A percentile compares a stretch with the other conserved stretches of the same genome.
phyloP scores from a whole-genome alignment of 2,888 invertebrate genomes.

The Xylota sylvarum region DNA sequence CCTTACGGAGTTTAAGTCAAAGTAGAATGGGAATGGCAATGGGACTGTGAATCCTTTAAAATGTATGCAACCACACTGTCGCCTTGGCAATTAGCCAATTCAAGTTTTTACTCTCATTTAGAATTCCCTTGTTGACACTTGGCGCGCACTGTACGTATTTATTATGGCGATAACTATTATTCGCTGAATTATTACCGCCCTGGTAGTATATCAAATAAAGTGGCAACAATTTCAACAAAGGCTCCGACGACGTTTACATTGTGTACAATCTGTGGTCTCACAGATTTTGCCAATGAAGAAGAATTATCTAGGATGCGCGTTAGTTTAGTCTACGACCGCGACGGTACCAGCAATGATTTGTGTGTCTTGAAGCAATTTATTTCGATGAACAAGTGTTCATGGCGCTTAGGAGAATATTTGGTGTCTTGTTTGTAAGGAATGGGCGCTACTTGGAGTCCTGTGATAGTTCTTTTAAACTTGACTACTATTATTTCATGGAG shows the following conservation, averaged over 20 bases:
- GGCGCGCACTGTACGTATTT: slow-evolving; percentile 62
- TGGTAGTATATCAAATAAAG: slow-evolving; percentile 73
- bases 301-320: slow-evolving; percentile 29
- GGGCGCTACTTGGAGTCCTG: not conserved
- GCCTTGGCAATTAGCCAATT: slow-evolving; percentile 73
- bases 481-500: too few relatives aligned
- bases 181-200: slow-evolving; percentile 71
- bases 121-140: slow-evolving; percentile 64
- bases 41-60: too few relatives aligned
- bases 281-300: slow-evolving; percentile 42
- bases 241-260: slow-evolving; percentile 6
- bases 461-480: not conserved
- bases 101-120: slow-evolving; percentile 51
- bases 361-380: slow-evolving; percentile 55
- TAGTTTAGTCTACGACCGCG: slow-evolving; percentile 6
- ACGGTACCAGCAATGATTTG: slow-evolving; percentile 56
- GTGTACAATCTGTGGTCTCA: slow-evolving; percentile 57
- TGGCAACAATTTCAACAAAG: slow-evolving; percentile 50
- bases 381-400: slow-evolving; percentile 41
- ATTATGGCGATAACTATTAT: slow-evolving; percentile 70
- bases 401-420: not conserved
- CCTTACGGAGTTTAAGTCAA: too few relatives aligned
- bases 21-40: too few relatives aligned
- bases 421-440: not conserved
- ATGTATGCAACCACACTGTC: slow-evolving; percentile 66